phyloP scores from a whole-genome alignment of 2,113 vertebrate species.

The Serilophus lunatus region DNA sequence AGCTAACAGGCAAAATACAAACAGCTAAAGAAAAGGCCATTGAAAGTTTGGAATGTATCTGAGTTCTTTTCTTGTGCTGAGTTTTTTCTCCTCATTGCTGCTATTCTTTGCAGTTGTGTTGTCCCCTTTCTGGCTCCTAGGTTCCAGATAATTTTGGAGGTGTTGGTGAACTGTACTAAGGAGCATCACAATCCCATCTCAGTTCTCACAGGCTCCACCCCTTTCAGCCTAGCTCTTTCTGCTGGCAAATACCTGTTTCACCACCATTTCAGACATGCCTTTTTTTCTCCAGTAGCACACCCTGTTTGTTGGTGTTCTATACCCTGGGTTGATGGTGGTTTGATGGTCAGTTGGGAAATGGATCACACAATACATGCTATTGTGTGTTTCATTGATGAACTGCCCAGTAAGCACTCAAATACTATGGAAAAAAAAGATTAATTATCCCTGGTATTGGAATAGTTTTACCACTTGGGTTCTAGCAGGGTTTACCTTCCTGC shows the following conservation, averaged over 20 bases:
- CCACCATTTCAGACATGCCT: background rate
- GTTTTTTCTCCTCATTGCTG: background rate
- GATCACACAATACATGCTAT: background rate
- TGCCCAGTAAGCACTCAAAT: background rate
- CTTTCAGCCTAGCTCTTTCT: background rate
- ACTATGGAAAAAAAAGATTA: background rate
- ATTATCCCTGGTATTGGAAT: background rate
- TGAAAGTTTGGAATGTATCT: background rate
- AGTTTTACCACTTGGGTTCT: background rate
- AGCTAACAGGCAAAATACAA: background rate
- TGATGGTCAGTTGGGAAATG: background rate
- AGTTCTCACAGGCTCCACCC: background rate
- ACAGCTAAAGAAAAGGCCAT: background rate
- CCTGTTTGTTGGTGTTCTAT: background rate
- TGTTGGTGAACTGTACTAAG: background rate
- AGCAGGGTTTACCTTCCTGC: background rate
- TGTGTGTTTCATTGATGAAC: background rate
- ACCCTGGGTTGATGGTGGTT: rapidly evolving
- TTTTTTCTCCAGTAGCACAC: background rate
- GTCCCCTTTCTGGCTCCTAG: background rate
- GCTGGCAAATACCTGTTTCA: background rate
- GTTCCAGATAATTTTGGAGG: background rate
- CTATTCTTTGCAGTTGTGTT: background rate
- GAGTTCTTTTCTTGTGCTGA: background rate
- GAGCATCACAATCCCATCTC: background rate